Evolutionary conservation across 1,140 invertebrate species (phyloP), one percentile per base, ranked within the genome.

Genomic region (Camponotus pennsylvanicus): DNA sequence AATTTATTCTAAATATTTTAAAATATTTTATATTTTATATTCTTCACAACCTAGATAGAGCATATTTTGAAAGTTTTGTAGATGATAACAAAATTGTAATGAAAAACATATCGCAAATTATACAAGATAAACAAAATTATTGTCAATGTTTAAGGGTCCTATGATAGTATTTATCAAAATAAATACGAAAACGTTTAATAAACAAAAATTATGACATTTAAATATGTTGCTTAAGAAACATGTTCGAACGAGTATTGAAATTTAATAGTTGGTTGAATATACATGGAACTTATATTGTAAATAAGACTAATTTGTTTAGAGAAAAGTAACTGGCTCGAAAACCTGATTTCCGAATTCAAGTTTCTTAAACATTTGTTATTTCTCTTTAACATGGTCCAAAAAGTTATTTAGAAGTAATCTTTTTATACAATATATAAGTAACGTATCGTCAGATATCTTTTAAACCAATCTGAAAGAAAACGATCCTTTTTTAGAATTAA

Each of bases 41-140:
- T 66, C 21, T 67, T 79, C 61, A 79, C 76, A 79, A 79, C 59
- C 42, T 32, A 55, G 76, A 52, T 79, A 21, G 42, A 6, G 6
- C 9, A 79, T 52, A n/a, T 40, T 79, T 79, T n/a, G 21, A 79
- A n/a, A 52, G 37, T 11, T 79, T 67, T 32, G 42, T 78, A 6
- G 32, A 79, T 7, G 2, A 67, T 21, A 40, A 11, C 6, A n/a
- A 66, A 67, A 75, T 59, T 59, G n/a, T 27, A 59, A 5, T 21
- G 15, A 21, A 32, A 59, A n/a, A 21, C 15, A 15, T 11, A 1
- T 82, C 6, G 32, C 27, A 71, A 6, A 57, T 59, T 71, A 42
- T 45, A 45, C 61, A 52, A 18, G 13, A 8, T 80, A 42, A 2
- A 13, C 15, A 71, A 59, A 59, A 42, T 71, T 82, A 57, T 18